phyloP scores from a whole-genome alignment of 2,797 vertebrate genomes.

The Iguana delicatissima region DNA sequence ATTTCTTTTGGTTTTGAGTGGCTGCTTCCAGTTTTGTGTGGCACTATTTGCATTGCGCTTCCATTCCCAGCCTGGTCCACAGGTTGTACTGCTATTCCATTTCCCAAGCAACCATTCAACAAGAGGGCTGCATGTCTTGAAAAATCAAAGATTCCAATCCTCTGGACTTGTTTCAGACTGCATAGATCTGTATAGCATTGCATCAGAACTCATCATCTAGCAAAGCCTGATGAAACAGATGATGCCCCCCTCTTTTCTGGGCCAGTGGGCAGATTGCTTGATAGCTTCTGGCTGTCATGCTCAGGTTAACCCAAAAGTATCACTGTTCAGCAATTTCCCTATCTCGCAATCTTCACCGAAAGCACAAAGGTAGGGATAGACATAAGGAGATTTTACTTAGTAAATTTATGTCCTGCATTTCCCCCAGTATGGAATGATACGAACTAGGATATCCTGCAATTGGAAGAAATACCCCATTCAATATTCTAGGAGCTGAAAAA shows the following conservation, averaged over 20 bases:
- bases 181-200: neutral
- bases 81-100: neutral
- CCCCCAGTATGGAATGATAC: neutral
- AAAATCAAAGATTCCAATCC: neutral
- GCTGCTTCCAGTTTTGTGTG: constrained; percentile 28
- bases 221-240: neutral
- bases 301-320: neutral
- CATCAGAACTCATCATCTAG: neutral
- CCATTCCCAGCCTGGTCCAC: constrained; percentile 25
- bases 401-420: no score
- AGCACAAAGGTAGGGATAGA: neutral
- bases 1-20: neutral
- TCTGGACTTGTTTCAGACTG: neutral
- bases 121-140: neutral
- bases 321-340: no score
- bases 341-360: neutral
- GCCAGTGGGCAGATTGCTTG: neutral
- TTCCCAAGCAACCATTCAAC: neutral
- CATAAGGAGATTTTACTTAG: neutral
- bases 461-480: neutral
- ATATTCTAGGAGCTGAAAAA: neutral
- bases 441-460: neutral
- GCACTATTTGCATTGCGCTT: neutral
- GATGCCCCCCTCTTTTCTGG: no score
- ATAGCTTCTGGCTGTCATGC: neutral